Conservation (phyloP, 2,888 invertebrate species). For the Meiosimyza platycephala region DNA sequence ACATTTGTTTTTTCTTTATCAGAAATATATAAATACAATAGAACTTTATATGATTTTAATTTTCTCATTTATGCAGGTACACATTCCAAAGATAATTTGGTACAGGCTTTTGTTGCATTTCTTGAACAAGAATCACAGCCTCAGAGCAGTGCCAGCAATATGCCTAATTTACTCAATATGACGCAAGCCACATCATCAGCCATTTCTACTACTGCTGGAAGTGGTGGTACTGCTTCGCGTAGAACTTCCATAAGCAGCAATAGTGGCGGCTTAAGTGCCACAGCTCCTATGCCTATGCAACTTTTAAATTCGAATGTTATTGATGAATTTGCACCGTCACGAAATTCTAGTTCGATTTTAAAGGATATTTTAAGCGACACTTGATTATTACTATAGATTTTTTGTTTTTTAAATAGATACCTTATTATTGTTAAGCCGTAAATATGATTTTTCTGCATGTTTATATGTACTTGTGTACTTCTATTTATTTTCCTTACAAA, state of each 20-base stretch:
- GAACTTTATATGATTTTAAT: neutral
- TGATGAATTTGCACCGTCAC: conserved; percentile 62
- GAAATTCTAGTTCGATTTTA: conserved; percentile 67
- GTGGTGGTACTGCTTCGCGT: conserved; percentile 16
- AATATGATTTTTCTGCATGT: too few species aligned
- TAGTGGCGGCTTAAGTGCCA: conserved; percentile 34
- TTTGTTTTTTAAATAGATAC: conserved; percentile 11
- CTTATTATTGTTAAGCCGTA: too few species aligned
- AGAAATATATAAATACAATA: too few species aligned
- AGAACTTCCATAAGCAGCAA: conserved; percentile 34
- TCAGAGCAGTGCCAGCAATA: conserved; percentile 49
- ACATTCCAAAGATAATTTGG: conserved; percentile 61
- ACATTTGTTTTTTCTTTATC: neutral
- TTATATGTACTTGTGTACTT: too few species aligned
- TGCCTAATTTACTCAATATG: conserved; percentile 62
- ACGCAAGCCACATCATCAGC: conserved; percentile 40
- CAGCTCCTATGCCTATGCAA: conserved; percentile 44
- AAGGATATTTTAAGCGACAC: conserved; percentile 67
- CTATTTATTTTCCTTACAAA: too few species aligned
- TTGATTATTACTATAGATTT: conserved; percentile 56
- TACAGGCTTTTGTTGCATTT: conserved; percentile 66
- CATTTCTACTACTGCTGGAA: conserved; percentile 16
- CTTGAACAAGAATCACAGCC: conserved; percentile 67
- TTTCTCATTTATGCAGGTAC: conserved; percentile 43
- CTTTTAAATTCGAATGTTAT: conserved; percentile 58